Percentiles rank a stretch among this genome's conserved stretches.
phyloP scores from a whole-genome alignment of 2,113 vertebrate species.

The Rhabdomys dilectus region DNA sequence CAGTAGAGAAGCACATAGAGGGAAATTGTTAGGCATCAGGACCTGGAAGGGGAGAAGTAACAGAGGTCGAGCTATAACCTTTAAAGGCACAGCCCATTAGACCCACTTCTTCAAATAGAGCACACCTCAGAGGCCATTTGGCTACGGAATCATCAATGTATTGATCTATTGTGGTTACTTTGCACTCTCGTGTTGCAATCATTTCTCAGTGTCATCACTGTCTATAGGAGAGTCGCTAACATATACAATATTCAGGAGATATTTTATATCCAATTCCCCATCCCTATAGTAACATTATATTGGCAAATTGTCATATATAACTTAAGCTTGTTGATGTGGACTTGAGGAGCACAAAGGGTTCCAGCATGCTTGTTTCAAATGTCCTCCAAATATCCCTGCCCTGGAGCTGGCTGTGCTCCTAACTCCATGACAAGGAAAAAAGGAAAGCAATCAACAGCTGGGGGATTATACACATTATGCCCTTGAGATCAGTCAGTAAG shows the following conservation, averaged over 20 bases:
- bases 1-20: not conserved
- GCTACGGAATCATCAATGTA: not conserved
- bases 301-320: not conserved
- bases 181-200: not conserved
- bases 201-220: not conserved
- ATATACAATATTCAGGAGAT: not conserved
- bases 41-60: not conserved
- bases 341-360: not conserved
- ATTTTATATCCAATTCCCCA: not conserved
- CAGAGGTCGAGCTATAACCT: not conserved
- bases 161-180: not conserved
- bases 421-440: not conserved
- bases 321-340: not conserved
- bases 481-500: not conserved
- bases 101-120: not conserved
- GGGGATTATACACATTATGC: not conserved
- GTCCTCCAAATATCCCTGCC: not conserved
- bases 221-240: not conserved
- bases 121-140: not conserved
- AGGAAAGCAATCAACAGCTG: not conserved
- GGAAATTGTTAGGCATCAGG: not conserved
- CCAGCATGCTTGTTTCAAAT: not conserved
- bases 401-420: not conserved
- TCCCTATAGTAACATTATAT: not conserved
- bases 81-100: not conserved